These are phyloP conservation scores for Tigriopus californicus DNA, from an alignment of 2,888 invertebrate species.

Conservation along the genomic window DNA sequence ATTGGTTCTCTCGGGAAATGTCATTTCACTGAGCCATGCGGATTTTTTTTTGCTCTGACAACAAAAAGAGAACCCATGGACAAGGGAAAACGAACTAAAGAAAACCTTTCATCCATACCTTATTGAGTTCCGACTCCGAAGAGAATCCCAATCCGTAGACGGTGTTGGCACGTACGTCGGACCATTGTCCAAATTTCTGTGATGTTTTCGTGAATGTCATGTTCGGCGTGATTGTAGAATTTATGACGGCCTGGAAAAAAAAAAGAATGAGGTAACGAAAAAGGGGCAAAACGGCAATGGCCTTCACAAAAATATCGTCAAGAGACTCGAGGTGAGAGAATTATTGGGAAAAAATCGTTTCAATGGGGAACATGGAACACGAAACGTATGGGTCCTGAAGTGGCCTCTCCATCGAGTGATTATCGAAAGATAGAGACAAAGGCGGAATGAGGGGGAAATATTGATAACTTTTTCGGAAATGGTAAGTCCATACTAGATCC, in stretches of 20 bases:
- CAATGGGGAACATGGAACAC: too few species aligned
- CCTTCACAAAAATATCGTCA: not conserved
- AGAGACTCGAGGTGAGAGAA: not conserved
- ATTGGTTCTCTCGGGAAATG: too few species aligned
- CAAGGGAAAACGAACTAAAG: too few species aligned
- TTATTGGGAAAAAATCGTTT: not conserved
- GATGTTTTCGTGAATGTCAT: constrained; percentile 98
- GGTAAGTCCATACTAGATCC: too few species aligned
- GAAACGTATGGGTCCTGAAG: too few species aligned
- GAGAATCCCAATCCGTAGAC: constrained; percentile 22
- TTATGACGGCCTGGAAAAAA: constrained; percentile 64
- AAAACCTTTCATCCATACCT: constrained; percentile 37
- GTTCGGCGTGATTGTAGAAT: constrained; percentile 89
- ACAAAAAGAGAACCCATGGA: too few species aligned
- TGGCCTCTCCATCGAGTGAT: too few species aligned
- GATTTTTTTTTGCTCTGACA: too few species aligned
- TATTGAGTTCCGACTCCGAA: constrained; percentile 77
- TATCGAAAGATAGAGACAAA: too few species aligned
- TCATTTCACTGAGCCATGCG: too few species aligned
- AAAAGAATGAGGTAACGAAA: not conserved
- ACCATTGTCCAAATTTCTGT: constrained; percentile 98
- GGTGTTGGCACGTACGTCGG: constrained; percentile 73
- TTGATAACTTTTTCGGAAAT: too few species aligned
- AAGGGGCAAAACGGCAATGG: not conserved
- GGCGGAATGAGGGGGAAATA: too few species aligned